Evolutionary conservation across 2,113 vertebrate genomes (phyloP), one percentile per base, ranked within the genome.

Genomic region (Salvator merianae): DNA sequence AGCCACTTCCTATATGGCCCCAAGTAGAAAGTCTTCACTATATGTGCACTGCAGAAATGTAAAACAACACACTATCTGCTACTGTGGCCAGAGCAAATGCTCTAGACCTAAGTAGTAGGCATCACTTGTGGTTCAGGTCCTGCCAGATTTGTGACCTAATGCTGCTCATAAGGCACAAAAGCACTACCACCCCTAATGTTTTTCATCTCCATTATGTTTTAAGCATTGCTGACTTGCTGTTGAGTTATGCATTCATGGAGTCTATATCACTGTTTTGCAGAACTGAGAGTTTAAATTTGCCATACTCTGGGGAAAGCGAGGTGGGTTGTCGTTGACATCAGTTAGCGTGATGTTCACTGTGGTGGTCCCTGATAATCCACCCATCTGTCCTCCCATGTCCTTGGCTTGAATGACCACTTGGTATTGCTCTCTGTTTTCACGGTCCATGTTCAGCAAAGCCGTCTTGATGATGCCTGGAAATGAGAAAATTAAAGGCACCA

Each of bases 321-420:
- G 98, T 2, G 98, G 98, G 65, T 98, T 99, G 96, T 99, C 98
- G 0, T 99, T 99, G 59, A 99, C 97, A 0, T 99, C 98, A 0
- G 96, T 96, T 82, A 99, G 76, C 0, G 97, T 97, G 96, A 99
- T 98, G 94, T 97, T 99, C 94, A 99, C 98, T 0, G 97, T 98
- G 18, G 98, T 98, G 86, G 98, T 99, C 22, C 98, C 98, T 0
- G 98, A 99, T 77, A 99, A 90, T 40, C 98, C 98, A 0, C 98
- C 98, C 98, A 98, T 98, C 95, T 99, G 98, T 7, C 98, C 98
- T 1, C 97, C 97, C 98, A 99, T 99, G 92, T 99, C 98, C 86
- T 99, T 99, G 9, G 97, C 98, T 93, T 99, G 98, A 90, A 99
- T 99, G 93, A 99, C 97, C 62, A 99, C 98, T 96, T 98, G 97